Conservation (phyloP, 2,113 vertebrate species). For the Nothoprocta pentlandii region DNA sequence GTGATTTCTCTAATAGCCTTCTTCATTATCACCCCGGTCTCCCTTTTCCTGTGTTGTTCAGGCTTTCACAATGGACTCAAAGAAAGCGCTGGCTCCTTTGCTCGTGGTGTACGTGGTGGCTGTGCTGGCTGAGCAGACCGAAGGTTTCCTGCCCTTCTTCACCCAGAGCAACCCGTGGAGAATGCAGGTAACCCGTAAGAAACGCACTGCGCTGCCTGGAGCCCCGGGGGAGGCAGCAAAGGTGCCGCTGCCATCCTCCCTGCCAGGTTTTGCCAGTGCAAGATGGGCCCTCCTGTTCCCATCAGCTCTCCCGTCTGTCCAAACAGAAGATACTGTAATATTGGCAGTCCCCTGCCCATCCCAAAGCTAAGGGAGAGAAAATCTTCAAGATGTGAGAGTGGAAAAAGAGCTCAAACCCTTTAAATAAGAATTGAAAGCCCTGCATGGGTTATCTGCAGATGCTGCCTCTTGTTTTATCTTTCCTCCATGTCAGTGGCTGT, state of each 20-base stretch:
- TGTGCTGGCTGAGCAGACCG: conserved; percentile 78
- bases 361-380: neutral
- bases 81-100: conserved; percentile 65
- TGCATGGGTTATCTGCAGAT: neutral
- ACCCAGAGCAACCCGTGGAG: conserved; percentile 81
- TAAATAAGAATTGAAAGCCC: neutral
- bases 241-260: neutral
- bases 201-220: neutral
- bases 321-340: neutral
- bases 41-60: neutral
- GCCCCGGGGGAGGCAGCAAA: neutral
- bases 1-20: neutral
- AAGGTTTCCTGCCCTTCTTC: conserved; percentile 86
- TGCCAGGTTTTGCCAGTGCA: neutral
- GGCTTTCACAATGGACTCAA: conserved; percentile 70
- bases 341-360: neutral
- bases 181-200: conserved; percentile 78
- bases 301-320: neutral
- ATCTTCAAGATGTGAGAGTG: neutral
- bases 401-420: neutral
- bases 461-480: neutral
- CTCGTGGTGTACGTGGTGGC: conserved; percentile 73
- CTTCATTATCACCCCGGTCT: neutral
- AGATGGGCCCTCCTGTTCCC: neutral
- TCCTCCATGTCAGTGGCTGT: neutral